phyloP scores from a whole-genome alignment of 2,888 invertebrate species.

The Periphyllus acericola region DNA sequence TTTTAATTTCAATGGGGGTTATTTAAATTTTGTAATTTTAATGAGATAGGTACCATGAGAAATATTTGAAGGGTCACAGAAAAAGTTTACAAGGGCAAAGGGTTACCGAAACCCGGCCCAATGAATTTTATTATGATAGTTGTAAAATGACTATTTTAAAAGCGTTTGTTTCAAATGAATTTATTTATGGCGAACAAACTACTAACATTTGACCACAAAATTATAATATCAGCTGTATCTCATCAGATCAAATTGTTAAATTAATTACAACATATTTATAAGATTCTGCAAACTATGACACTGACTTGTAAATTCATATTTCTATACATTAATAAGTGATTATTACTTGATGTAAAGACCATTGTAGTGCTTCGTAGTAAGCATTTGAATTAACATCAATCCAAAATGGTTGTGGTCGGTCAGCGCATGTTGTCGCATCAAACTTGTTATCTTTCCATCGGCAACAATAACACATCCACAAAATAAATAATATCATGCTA shows the following conservation, averaged over 20 bases:
- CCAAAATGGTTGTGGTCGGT: conserved; percentile 62
- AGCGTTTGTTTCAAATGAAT: too few relatives aligned
- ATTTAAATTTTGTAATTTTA: too few relatives aligned
- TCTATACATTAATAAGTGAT: not conserved
- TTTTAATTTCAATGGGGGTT: too few relatives aligned
- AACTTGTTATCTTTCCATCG: conserved; percentile 63
- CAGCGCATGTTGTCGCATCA: conserved; percentile 51
- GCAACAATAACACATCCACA: conserved; percentile 63
- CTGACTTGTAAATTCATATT: not conserved
- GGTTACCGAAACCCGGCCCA: too few relatives aligned
- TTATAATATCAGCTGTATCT: too few relatives aligned
- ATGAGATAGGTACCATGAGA: too few relatives aligned
- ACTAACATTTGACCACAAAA: too few relatives aligned
- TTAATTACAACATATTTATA: not conserved
- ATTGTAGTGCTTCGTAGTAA: conserved; percentile 60
- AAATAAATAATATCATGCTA: conserved; percentile 62
- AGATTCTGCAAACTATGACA: not conserved
- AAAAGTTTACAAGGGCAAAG: too few relatives aligned
- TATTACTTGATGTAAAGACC: conserved; percentile 56
- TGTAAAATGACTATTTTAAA: too few relatives aligned
- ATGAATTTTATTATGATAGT: too few relatives aligned
- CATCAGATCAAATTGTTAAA: not conserved
- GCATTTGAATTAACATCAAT: conserved; percentile 63
- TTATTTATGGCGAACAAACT: too few relatives aligned
- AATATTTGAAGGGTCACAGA: too few relatives aligned